A percentile compares a stretch with the other conserved stretches of the same genome.
phyloP scores from a whole-genome alignment of 1,140 invertebrate genomes.

The Leptopilina boulardi region DNA sequence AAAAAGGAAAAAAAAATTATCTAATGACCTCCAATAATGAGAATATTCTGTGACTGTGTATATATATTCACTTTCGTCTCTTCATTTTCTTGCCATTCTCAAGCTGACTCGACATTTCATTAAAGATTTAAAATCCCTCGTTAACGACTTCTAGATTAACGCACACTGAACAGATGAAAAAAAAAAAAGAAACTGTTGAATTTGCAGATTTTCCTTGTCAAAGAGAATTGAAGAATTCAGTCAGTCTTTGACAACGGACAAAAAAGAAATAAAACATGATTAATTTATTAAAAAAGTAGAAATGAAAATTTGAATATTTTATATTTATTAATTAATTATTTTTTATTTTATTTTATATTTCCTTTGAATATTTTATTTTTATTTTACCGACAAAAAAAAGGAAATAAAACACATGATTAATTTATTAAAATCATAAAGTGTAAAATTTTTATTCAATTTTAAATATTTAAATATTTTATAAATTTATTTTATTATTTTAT shows the following conservation, averaged over 20 bases:
- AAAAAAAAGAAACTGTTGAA: not conserved
- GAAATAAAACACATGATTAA: too few species aligned
- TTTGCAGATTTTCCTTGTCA: conserved; percentile 1
- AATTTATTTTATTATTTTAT: too few species aligned
- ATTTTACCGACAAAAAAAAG: too few species aligned
- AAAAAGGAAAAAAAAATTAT: conserved; percentile 16
- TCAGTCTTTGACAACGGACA: not conserved
- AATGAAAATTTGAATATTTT: too few species aligned
- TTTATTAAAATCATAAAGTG: too few species aligned
- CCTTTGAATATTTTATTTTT: too few species aligned
- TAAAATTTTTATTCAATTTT: too few species aligned
- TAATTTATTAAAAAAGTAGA: too few species aligned
- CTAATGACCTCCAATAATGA: conserved; percentile 5
- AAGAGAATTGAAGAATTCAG: not conserved
- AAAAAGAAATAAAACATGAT: too few species aligned
- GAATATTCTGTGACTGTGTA: conserved; percentile 1
- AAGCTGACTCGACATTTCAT: conserved; percentile 16
- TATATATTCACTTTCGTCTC: not conserved
- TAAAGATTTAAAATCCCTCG: conserved; percentile 16
- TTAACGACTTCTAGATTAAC: conserved; percentile 22
- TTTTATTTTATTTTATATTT: too few species aligned
- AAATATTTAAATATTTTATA: too few species aligned
- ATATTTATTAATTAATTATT: too few species aligned
- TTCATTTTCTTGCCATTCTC: conserved; percentile 5
- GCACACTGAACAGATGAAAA: conserved; percentile 8